phyloP scores from a whole-genome alignment of 2,888 invertebrate species.

The Caenorhabditis sp. region DNA sequence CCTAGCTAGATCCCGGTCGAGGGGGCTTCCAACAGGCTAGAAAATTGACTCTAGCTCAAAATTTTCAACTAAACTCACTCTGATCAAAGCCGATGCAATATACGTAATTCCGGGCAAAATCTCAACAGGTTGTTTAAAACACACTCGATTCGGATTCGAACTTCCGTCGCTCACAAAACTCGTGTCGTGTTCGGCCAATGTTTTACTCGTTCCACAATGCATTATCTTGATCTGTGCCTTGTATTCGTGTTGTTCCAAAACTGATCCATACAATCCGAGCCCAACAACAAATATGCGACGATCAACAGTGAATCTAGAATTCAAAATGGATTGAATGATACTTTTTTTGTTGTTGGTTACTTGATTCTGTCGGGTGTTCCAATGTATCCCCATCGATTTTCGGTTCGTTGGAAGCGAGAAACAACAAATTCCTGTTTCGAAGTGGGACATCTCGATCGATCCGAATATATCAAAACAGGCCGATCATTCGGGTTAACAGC shows the following conservation, averaged over 20 bases:
- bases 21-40: no score
- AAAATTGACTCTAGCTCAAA: no score
- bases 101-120: conserved; percentile 82
- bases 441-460: conserved; percentile 38
- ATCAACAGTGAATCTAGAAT: conserved; percentile 81
- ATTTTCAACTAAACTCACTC: conserved; percentile 74
- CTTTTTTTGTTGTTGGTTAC: conserved; percentile 72
- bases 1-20: no score
- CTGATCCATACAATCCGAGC: conserved; percentile 84
- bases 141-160: conserved; percentile 79
- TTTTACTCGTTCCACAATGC: conserved; percentile 80
- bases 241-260: conserved; percentile 81
- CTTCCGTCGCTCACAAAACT: conserved; percentile 83
- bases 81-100: conserved; percentile 82
- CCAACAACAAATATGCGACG: conserved; percentile 83
- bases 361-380: conserved; percentile 83
- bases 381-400: conserved; percentile 84
- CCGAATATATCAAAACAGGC: conserved; percentile 76
- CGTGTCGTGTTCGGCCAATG: conserved; percentile 80
- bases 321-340: no score
- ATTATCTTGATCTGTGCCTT: conserved; percentile 73
- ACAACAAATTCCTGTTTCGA: conserved; percentile 42
- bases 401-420: conserved; percentile 79
- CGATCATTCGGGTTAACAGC: conserved; percentile 80
- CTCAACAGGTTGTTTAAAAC: conserved; percentile 78